These are phyloP conservation scores for Azorinus chamasolen DNA, from an alignment of 2,888 invertebrate species.

Conservation along the genomic window DNA sequence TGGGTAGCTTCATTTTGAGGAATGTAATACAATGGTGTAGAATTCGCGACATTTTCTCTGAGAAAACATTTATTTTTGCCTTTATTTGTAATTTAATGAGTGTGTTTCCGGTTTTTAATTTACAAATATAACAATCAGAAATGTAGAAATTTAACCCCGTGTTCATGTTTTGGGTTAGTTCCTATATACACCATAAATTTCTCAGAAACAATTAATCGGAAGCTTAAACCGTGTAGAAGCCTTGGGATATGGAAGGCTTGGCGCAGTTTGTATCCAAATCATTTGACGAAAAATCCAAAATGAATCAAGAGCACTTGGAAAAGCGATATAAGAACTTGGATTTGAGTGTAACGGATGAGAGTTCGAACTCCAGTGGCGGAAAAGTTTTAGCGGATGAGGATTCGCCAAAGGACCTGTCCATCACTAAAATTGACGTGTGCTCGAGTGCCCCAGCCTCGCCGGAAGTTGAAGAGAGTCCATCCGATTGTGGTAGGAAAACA, in stretches of 20 bases:
- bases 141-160: too few species aligned
- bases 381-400: slow-evolving; percentile 24
- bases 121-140: too few species aligned
- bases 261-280: slow-evolving; percentile 82
- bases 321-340: slow-evolving; percentile 36
- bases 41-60: too few species aligned
- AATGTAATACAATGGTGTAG: too few species aligned
- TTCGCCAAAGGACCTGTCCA: slow-evolving; percentile 44
- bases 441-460: slow-evolving; percentile 53
- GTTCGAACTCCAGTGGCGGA: slow-evolving; percentile 2
- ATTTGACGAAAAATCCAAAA: slow-evolving; percentile 73
- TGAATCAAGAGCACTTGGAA: slow-evolving; percentile 31
- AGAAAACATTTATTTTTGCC: too few species aligned
- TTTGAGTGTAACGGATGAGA: background rate
- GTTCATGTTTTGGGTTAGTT: too few species aligned
- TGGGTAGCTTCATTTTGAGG: too few species aligned
- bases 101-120: too few species aligned
- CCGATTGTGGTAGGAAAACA: slow-evolving; percentile 41
- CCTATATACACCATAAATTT: too few species aligned
- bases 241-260: slow-evolving; percentile 76
- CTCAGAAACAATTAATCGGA: too few species aligned
- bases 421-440: slow-evolving; percentile 61
- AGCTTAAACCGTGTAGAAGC: background rate
- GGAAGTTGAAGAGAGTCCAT: slow-evolving; percentile 18
- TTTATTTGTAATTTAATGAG: too few species aligned